Base-by-base conservation (phyloP, 1,140 invertebrate genomes). In the Orchestia grillus region DNA sequence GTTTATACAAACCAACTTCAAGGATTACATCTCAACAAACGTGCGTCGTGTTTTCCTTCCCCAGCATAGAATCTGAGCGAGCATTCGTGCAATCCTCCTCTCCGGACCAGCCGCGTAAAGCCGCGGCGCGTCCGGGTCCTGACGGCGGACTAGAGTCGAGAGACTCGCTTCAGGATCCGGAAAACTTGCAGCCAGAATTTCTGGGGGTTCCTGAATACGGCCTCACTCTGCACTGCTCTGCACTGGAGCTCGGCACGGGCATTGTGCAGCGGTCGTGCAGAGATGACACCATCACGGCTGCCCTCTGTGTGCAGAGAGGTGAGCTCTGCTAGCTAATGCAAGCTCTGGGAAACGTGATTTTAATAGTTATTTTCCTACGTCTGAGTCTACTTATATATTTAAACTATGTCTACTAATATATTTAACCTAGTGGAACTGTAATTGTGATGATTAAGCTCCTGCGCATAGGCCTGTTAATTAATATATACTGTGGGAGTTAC, bases 221-320 rank as follows among this genome's bases (percentile, higher is more conserved):
- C 92, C 11, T 94, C 11, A 94, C 92, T 45, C 36, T 94, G 44
- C 92, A 94, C 92, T 94, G 92, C 44, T 94, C 92, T 11, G 92
- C 44, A 47, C 92, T 94, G 44, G 92, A n/a, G 3, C 43, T 15
- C 44, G 44, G 36, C 92, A 28, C 23, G 41, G 92, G 92, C 40
- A 11, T 94, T n/a, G 43, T 44, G 44, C 92, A 23, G 44, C 43
- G 44, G 92, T 47, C 44, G 43, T 94, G 92, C 40, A 36, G 11
- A 4, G 92, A 94, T 45, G 44, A 47, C 44, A 47, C 43, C 44
- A 44, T 94, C 43, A 47, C 40, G 44, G 92, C 43, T 19, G 92
- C 92, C 1, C 92, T 94, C 23, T 94, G 92, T 94, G 92, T 94
- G 19, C 92, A 94, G 44, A 94, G 44, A 94, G 92, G 92, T 94